A percentile compares a stretch with the other conserved stretches of the same genome.
These are phyloP conservation scores for Nerophis ophidion DNA, from an alignment of 2,113 vertebrate species.

Conservation along the genomic window DNA sequence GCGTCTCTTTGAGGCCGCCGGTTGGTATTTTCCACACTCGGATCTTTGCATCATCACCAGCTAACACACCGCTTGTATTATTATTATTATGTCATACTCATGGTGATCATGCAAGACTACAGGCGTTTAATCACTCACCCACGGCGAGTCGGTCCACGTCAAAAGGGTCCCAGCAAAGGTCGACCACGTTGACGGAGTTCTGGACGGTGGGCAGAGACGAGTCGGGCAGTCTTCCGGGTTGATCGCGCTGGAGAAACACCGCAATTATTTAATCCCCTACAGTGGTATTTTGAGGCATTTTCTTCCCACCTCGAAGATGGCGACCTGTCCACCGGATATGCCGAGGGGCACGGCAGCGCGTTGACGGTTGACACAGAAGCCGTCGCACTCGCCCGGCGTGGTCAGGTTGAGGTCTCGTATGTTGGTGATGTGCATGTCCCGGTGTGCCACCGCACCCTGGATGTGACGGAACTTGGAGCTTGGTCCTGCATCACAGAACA, in stretches of 20 bases:
- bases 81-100: no score
- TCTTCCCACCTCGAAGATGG: constrained; percentile 79
- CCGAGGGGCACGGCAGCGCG: constrained; percentile 82
- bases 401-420: constrained; percentile 88
- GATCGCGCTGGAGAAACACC: constrained; percentile 72
- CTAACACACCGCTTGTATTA: constrained; percentile 48
- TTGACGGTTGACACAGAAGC: constrained; percentile 83
- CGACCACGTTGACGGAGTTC: constrained; percentile 78
- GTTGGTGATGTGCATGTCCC: constrained; percentile 89
- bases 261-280: background rate
- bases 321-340: constrained; percentile 86
- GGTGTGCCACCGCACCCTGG: constrained; percentile 81
- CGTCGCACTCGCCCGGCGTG: constrained; percentile 87
- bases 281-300: background rate
- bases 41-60: constrained; percentile 89
- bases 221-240: constrained; percentile 81
- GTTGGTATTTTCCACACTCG: constrained; percentile 82
- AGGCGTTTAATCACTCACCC: constrained; percentile 64
- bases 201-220: constrained; percentile 80
- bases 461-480: constrained; percentile 88
- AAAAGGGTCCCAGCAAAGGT: constrained; percentile 92
- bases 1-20: constrained; percentile 75
- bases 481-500: constrained; percentile 29
- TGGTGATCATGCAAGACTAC: no score
- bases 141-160: constrained; percentile 76